Conservation (phyloP, 2,113 vertebrate species). For the Suncus etruscus region DNA sequence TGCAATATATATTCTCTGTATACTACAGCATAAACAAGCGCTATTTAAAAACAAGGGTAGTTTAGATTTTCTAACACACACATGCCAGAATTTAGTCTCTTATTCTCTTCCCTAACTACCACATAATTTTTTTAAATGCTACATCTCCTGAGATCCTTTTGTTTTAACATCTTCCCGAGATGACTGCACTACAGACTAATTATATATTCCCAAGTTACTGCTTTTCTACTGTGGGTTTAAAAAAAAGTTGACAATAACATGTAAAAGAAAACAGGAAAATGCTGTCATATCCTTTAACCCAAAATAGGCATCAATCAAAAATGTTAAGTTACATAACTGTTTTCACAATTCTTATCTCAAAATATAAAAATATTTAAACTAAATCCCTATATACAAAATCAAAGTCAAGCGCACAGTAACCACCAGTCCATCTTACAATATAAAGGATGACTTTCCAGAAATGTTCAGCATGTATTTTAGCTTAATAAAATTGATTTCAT, state of each 20-base stretch:
- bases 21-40: not conserved
- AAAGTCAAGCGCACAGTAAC: conserved; percentile 56
- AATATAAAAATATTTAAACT: not conserved
- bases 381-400: conserved; percentile 47
- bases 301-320: not conserved
- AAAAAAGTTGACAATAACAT: not conserved
- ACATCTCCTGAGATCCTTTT: not conserved
- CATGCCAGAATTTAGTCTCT: not conserved
- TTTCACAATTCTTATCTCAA: conserved; percentile 29
- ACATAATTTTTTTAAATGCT: not conserved
- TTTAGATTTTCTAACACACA: not conserved
- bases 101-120: not conserved
- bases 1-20: not conserved
- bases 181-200: not conserved
- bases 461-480: not conserved
- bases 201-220: not conserved
- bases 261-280: conserved; percentile 23
- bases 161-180: not conserved
- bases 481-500: conserved; percentile 21
- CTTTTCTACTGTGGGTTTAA: not conserved
- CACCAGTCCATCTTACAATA: not conserved
- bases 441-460: conserved; percentile 54
- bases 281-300: not conserved
- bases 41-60: not conserved
- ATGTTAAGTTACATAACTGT: conserved; percentile 23